Conservation (phyloP, 2,888 invertebrate species). For the Stenolophus ochropezus region DNA sequence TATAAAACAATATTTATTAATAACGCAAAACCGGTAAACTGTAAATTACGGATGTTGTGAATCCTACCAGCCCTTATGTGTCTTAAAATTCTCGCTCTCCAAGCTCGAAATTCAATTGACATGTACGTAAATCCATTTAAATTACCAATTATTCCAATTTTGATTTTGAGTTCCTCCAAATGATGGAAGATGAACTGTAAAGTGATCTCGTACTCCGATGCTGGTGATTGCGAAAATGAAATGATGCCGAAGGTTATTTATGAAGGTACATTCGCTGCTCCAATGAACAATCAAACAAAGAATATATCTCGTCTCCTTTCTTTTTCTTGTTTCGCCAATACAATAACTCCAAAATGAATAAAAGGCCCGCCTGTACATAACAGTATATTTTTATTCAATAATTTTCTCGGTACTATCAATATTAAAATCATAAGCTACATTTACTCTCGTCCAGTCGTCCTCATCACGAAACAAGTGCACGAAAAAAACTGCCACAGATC, state of each 20-base stretch:
- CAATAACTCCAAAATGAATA: conserved; percentile 39
- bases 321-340: conserved; percentile 30
- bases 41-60: too few species aligned
- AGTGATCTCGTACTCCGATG: background rate
- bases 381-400: conserved; percentile 37
- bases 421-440: conserved; percentile 24
- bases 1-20: too few species aligned
- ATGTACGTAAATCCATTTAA: too few species aligned
- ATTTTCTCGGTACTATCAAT: conserved; percentile 34
- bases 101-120: too few species aligned
- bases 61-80: too few species aligned
- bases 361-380: conserved; percentile 30
- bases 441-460: background rate
- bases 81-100: too few species aligned
- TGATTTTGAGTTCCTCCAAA: background rate
- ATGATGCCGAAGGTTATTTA: conserved; percentile 22
- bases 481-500: background rate
- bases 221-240: background rate
- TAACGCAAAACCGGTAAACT: too few species aligned
- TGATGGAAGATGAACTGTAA: background rate
- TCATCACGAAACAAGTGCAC: conserved; percentile 30
- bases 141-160: too few species aligned
- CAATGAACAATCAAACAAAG: conserved; percentile 29
- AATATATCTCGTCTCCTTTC: conserved; percentile 32
- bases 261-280: conserved; percentile 20